phyloP scores from a whole-genome alignment of 2,888 invertebrate genomes.

The Tineola bisselliella region DNA sequence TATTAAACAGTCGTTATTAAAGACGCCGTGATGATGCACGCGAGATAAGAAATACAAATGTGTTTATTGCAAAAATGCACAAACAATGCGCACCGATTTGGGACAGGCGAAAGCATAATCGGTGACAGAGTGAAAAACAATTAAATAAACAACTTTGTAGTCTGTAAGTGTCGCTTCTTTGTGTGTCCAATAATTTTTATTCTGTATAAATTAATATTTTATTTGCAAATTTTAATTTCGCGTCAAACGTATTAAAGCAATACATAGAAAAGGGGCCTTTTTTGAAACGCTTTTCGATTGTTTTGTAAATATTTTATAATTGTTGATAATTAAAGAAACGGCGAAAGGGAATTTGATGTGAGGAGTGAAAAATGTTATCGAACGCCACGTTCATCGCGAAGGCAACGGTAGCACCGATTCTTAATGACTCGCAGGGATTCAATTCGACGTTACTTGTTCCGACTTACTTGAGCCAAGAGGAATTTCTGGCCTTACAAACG shows the following conservation, averaged over 20 bases:
- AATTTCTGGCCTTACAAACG: constrained; percentile 62
- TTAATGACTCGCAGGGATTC: constrained; percentile 36
- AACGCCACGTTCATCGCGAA: constrained; percentile 34
- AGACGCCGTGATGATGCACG: too few species aligned
- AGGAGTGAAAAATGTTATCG: constrained; percentile 38
- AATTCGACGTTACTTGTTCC: constrained; percentile 61
- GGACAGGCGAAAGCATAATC: background rate
- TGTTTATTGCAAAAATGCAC: too few species aligned
- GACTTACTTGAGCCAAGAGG: constrained; percentile 65
- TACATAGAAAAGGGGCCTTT: background rate
- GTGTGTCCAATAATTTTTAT: background rate
- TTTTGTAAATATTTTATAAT: background rate
- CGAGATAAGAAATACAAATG: too few species aligned
- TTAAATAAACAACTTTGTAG: background rate
- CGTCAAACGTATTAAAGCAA: background rate
- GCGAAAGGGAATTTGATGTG: background rate
- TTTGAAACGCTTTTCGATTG: background rate
- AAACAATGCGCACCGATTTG: background rate
- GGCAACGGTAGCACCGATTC: constrained; percentile 37
- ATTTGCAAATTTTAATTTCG: background rate
- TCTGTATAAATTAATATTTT: background rate
- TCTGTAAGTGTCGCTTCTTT: background rate
- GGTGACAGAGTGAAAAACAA: background rate
- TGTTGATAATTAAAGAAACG: background rate
- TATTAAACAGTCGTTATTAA: too few species aligned